A percentile compares a stretch with the other conserved stretches of the same genome.
These are phyloP conservation scores for Eremobia ochroleuca DNA, from an alignment of 2,888 invertebrate genomes.

Conservation along the genomic window DNA sequence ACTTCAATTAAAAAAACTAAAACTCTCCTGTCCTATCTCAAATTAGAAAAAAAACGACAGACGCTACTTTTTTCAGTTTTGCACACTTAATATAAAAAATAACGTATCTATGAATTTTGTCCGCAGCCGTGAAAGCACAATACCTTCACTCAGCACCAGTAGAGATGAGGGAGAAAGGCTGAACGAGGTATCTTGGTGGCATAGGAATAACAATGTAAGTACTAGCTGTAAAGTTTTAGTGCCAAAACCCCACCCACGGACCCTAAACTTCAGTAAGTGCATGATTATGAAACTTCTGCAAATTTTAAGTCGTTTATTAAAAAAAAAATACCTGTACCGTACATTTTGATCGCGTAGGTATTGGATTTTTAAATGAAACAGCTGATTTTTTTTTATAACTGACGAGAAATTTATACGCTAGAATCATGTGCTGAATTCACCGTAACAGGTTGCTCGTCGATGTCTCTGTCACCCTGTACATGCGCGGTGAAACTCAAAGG, in stretches of 20 bases:
- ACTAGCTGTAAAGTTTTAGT: constrained; percentile 57
- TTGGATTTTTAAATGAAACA: background rate
- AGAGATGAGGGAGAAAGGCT: constrained; percentile 89
- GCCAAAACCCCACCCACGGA: constrained; percentile 38
- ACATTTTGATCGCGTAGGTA: background rate
- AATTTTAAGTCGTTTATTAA: background rate
- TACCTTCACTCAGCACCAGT: constrained; percentile 71
- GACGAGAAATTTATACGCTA: background rate
- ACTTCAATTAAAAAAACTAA: background rate
- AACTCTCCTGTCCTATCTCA: background rate
- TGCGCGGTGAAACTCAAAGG: constrained; percentile 41
- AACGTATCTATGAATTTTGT: constrained; percentile 38
- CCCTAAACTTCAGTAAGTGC: background rate
- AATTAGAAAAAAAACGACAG: constrained; percentile 9
- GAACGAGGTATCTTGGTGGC: constrained; percentile 77
- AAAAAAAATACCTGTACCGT: background rate
- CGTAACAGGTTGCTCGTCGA: background rate
- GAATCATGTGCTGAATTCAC: background rate
- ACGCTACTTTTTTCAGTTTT: background rate
- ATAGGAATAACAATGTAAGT: constrained; percentile 88
- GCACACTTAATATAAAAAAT: constrained; percentile 24
- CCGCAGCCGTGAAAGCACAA: constrained; percentile 74
- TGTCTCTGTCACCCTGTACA: background rate
- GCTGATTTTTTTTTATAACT: background rate
- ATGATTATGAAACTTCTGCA: background rate